Percentiles rank a stretch among this genome's conserved stretches.
Evolutionary conservation across 2,113 vertebrate genomes (phyloP).

Genomic region (Oostethus manadensis): DNA sequence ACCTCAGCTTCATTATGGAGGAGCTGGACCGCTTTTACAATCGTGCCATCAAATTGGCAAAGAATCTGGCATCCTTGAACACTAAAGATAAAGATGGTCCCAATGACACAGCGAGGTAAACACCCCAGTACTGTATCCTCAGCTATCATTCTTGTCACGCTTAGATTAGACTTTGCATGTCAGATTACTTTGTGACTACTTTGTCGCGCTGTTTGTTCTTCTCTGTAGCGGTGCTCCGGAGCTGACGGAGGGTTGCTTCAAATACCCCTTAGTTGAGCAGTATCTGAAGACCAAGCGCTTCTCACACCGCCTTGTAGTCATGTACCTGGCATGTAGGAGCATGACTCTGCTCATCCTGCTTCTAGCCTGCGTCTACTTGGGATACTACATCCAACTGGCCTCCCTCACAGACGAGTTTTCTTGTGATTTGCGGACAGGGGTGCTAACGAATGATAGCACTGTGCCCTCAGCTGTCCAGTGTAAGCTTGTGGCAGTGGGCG

Average conservation of each 20-base stretch:
- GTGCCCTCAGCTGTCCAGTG: constrained; percentile 81
- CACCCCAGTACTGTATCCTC: no score
- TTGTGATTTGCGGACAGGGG: constrained; percentile 83
- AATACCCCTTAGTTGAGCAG: constrained; percentile 91
- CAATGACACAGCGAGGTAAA: constrained; percentile 60
- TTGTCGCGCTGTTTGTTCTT: background rate
- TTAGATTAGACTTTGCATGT: no score
- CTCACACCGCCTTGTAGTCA: constrained; percentile 74
- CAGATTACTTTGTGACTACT: no score
- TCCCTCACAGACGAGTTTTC: constrained; percentile 86
- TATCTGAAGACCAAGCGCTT: constrained; percentile 88
- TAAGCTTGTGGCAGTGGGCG: constrained; percentile 87
- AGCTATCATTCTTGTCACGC: no score
- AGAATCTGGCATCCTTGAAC: constrained; percentile 70
- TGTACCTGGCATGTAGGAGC: constrained; percentile 79
- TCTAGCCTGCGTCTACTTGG: constrained; percentile 79
- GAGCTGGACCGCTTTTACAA: constrained; percentile 95
- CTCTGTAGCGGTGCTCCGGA: constrained; percentile 76
- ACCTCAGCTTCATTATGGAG: constrained; percentile 93
- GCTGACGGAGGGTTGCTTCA: constrained; percentile 82
- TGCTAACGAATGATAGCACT: constrained; percentile 78
- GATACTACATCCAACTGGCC: constrained; percentile 86
- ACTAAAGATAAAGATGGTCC: constrained; percentile 58
- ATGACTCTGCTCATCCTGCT: constrained; percentile 79
- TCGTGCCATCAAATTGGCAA: constrained; percentile 81